Evolutionary conservation across 2,888 invertebrate genomes (phyloP).

Genomic region (Euplexia lucipara): DNA sequence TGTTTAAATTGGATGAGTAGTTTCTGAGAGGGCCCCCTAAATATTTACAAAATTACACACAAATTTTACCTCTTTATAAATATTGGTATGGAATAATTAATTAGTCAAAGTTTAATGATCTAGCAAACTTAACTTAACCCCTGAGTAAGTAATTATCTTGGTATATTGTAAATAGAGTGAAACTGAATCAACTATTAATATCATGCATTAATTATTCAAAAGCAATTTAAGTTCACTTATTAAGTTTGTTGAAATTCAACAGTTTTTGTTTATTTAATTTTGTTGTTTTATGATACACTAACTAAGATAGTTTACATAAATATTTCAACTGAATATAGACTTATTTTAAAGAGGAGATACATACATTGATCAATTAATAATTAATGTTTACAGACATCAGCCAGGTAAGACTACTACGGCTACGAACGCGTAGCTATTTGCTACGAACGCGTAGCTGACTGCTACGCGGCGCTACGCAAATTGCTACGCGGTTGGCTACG

Average conservation of each 20-base stretch:
- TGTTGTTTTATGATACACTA: slow-evolving; percentile 4
- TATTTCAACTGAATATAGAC: background rate
- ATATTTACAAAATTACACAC: too few relatives aligned
- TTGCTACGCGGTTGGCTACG: background rate
- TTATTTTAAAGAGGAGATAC: background rate
- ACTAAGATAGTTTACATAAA: slow-evolving; percentile 7
- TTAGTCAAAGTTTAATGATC: too few relatives aligned
- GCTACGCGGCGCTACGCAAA: background rate
- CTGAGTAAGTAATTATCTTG: slow-evolving; percentile 18
- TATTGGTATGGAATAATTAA: too few relatives aligned
- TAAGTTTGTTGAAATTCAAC: slow-evolving; percentile 39
- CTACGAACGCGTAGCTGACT: background rate
- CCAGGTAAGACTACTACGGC: background rate
- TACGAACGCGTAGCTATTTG: background rate
- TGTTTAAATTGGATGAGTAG: too few relatives aligned
- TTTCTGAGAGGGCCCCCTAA: too few relatives aligned
- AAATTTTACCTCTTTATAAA: too few relatives aligned
- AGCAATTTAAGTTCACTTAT: slow-evolving; percentile 45
- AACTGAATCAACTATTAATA: slow-evolving; percentile 36
- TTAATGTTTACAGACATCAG: background rate
- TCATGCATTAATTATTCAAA: slow-evolving; percentile 33
- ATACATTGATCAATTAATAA: background rate
- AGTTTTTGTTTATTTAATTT: slow-evolving; percentile 23
- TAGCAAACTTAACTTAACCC: slow-evolving; percentile 22
- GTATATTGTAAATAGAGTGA: slow-evolving; percentile 9